Evolutionary conservation across 1,140 invertebrate species (phyloP).

Genomic region (Diabrotica undecimpunctata): DNA sequence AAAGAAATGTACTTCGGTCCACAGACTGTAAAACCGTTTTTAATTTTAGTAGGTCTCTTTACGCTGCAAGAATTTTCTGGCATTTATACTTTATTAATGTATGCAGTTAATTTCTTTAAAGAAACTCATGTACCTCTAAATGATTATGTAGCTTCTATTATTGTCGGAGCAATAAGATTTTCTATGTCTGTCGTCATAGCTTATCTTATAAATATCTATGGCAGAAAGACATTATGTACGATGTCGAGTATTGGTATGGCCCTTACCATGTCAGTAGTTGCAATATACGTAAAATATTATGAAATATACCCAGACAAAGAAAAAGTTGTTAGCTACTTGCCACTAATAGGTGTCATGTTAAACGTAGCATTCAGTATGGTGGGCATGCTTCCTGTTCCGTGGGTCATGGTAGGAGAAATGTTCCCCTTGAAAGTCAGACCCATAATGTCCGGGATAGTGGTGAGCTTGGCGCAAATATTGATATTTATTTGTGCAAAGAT

Average conservation of each 20-base stretch:
- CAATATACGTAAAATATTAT: conserved; percentile 50
- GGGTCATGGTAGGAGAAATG: conserved; percentile 73
- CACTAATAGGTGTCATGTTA: conserved; percentile 60
- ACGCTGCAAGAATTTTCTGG: conserved; percentile 68
- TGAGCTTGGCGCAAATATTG: conserved; percentile 66
- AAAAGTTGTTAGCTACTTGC: conserved; percentile 53
- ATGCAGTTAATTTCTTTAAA: conserved; percentile 66
- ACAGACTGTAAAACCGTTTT: conserved; percentile 60
- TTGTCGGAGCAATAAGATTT: conserved; percentile 66
- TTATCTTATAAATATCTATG: conserved; percentile 65
- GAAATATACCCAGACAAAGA: conserved; percentile 44
- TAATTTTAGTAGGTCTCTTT: conserved; percentile 62
- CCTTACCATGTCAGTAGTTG: conserved; percentile 57
- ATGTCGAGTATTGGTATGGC: conserved; percentile 63
- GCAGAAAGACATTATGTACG: conserved; percentile 63
- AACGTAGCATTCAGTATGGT: conserved; percentile 72
- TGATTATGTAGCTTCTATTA: conserved; percentile 67
- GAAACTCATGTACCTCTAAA: conserved; percentile 64
- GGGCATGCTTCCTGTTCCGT: conserved; percentile 68
- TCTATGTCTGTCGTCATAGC: conserved; percentile 65
- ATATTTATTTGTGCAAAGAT: conserved; percentile 69
- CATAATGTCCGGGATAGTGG: conserved; percentile 64
- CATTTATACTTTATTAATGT: conserved; percentile 75
- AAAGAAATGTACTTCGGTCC: conserved; percentile 46
- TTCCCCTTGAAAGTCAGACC: conserved; percentile 66